phyloP scores from a whole-genome alignment of 2,113 vertebrate genomes.

The Irena cyanogastra region DNA sequence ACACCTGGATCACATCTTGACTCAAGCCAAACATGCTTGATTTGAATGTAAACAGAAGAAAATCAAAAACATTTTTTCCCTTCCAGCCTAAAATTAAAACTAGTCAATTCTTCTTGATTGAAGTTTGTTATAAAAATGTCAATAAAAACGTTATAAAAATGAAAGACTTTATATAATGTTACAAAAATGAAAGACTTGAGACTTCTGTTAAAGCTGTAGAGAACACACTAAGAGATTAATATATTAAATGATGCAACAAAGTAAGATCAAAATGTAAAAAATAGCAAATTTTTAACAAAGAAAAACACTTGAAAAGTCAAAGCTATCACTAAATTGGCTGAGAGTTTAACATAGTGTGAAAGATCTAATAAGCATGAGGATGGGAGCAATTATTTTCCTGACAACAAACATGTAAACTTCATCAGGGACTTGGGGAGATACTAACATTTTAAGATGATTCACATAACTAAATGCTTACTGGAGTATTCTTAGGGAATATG shows the following conservation, averaged over 20 bases:
- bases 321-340: background rate
- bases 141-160: background rate
- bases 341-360: background rate
- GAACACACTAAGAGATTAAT: background rate
- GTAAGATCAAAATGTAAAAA: background rate
- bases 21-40: background rate
- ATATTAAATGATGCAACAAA: background rate
- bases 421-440: background rate
- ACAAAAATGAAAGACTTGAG: background rate
- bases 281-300: background rate
- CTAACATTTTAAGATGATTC: background rate
- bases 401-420: background rate
- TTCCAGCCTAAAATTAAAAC: background rate
- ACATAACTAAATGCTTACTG: background rate
- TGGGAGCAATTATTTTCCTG: background rate
- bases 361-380: background rate
- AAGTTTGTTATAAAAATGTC: background rate
- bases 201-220: background rate
- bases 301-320: background rate
- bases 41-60: background rate
- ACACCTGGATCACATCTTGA: background rate
- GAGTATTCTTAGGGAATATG: background rate
- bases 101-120: background rate
- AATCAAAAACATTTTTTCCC: background rate
- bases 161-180: background rate